phyloP scores from a whole-genome alignment of 2,888 invertebrate genomes.

The Branchinecta sandiegonensis region DNA sequence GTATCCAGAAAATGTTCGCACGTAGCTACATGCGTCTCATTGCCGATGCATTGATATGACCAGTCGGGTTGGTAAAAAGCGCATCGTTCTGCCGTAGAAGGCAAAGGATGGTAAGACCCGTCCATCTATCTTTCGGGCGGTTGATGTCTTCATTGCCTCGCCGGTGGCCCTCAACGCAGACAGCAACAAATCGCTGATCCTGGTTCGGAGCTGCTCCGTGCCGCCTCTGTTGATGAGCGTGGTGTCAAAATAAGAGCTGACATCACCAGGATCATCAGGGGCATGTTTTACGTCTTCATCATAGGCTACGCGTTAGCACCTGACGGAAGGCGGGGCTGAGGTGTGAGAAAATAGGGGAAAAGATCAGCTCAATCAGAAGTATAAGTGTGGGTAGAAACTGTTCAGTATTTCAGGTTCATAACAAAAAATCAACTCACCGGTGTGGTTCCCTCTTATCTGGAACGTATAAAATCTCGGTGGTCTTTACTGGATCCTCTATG shows the following conservation, averaged over 20 bases:
- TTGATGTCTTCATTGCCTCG: conserved; percentile 12
- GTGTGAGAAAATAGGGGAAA: too few species aligned
- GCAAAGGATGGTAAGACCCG: conserved; percentile 7
- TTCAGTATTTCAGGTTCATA: too few species aligned
- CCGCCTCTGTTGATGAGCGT: not conserved
- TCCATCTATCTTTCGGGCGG: not conserved
- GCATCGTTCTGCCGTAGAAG: conserved; percentile 9
- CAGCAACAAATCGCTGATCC: not conserved
- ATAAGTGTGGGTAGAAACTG: too few species aligned
- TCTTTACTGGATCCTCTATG: too few species aligned
- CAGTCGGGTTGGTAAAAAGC: conserved; percentile 14
- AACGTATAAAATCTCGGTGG: too few species aligned
- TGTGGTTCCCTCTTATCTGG: too few species aligned
- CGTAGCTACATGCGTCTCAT: conserved; percentile 2
- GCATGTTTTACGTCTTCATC: too few species aligned
- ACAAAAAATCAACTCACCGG: too few species aligned
- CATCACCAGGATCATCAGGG: not conserved
- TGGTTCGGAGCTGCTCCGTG: too few species aligned
- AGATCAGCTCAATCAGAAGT: too few species aligned
- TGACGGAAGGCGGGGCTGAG: too few species aligned
- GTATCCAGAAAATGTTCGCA: conserved; percentile 9
- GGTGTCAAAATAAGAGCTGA: conserved; percentile 14
- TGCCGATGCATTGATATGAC: conserved; percentile 10
- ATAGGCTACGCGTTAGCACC: too few species aligned
- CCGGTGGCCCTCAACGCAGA: conserved; percentile 4